Evolutionary conservation across 2,888 invertebrate genomes (phyloP).

Genomic region (Eupeodes latifasciatus): DNA sequence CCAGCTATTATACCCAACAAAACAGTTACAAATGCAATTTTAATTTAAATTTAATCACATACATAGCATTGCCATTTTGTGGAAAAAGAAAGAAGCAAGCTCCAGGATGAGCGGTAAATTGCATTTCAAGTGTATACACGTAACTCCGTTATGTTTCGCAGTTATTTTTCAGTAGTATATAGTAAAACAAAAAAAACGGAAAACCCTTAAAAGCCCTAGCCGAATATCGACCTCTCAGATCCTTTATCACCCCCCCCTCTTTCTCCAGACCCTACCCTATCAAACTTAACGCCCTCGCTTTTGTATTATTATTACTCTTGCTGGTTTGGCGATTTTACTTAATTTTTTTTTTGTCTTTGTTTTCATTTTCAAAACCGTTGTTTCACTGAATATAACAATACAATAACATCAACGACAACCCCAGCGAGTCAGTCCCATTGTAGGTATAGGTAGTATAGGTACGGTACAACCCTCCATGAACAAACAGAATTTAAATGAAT

Average conservation of each 20-base stretch:
- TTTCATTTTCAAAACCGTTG: constrained; percentile 14
- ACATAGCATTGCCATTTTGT: constrained; percentile 53
- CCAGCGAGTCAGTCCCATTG: background rate
- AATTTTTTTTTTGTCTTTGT: constrained; percentile 28
- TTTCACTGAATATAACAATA: constrained; percentile 60
- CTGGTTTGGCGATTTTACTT: constrained; percentile 40
- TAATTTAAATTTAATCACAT: constrained; percentile 76
- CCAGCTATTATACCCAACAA: constrained; percentile 69
- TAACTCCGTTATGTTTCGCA: constrained; percentile 62
- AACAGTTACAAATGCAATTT: constrained; percentile 76
- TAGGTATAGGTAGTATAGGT: too few relatives aligned
- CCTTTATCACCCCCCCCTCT: background rate
- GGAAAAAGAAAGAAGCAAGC: constrained; percentile 1
- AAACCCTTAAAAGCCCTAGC: background rate
- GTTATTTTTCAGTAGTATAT: constrained; percentile 61
- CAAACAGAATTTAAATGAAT: constrained; percentile 72
- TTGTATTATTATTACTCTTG: constrained; percentile 64
- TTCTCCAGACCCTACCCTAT: constrained; percentile 24
- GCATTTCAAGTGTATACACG: constrained; percentile 65
- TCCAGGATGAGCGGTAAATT: constrained; percentile 62
- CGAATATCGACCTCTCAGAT: constrained; percentile 15
- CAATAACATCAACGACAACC: constrained; percentile 48
- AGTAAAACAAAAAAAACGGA: background rate
- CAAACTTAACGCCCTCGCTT: constrained; percentile 48
- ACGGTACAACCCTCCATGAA: background rate